Percentiles rank a stretch among this genome's conserved stretches.
These are phyloP conservation scores for Brenthis ino DNA, from an alignment of 2,888 invertebrate species.

Conservation along the genomic window DNA sequence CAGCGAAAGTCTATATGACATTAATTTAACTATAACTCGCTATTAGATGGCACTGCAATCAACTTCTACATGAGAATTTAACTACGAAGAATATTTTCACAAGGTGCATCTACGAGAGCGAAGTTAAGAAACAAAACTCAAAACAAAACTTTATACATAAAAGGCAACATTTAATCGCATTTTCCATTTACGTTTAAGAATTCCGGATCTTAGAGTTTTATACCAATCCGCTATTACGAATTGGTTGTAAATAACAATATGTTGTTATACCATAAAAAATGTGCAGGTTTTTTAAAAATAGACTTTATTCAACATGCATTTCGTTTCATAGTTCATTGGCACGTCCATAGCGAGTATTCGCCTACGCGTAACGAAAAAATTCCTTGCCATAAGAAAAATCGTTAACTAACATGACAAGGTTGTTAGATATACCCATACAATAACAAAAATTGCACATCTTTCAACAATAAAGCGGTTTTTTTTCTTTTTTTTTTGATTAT, in stretches of 20 bases:
- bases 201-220: not conserved
- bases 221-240: not conserved
- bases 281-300: not conserved
- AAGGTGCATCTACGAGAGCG: too few species aligned
- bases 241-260: not conserved
- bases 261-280: not conserved
- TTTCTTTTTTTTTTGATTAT: too few species aligned
- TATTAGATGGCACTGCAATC: too few species aligned
- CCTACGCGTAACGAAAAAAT: slow-evolving; percentile 3
- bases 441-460: too few species aligned
- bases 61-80: too few species aligned
- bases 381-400: not conserved
- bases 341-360: not conserved
- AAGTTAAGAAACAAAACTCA: too few species aligned
- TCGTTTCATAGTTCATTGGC: not conserved
- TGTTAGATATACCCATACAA: not conserved
- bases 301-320: not conserved
- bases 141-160: too few species aligned
- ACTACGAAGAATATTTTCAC: too few species aligned
- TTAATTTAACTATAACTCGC: too few species aligned
- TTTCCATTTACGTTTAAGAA: not conserved
- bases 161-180: not conserved
- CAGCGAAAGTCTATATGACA: too few species aligned
- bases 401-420: not conserved
- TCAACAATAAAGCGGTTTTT: too few species aligned